Conservation (phyloP, 2,888 invertebrate species). For the Drosophila neutralis region DNA sequence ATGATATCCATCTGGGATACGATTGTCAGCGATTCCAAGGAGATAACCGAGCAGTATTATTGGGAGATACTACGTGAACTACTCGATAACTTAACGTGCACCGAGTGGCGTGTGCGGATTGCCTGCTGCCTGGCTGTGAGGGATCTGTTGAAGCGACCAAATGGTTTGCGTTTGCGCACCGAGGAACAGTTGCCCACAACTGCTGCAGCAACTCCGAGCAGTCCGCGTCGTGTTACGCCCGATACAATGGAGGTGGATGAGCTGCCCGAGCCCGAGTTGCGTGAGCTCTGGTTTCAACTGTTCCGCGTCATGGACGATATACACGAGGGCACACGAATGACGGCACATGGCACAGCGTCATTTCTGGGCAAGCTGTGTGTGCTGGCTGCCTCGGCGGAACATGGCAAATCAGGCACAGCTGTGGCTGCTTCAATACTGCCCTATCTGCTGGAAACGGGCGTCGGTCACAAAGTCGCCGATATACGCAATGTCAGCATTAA, state of each 20-base stretch:
- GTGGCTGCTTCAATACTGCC: constrained; percentile 92
- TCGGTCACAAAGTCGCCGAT: constrained; percentile 91
- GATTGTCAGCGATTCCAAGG: constrained; percentile 93
- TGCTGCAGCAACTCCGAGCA: neutral
- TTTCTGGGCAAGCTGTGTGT: constrained; percentile 92
- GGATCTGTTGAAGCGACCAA: constrained; percentile 90
- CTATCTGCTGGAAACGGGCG: constrained; percentile 91
- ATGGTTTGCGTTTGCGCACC: constrained; percentile 82
- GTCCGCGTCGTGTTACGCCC: constrained; percentile 30
- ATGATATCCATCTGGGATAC: constrained; percentile 98
- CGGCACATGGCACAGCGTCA: constrained; percentile 90
- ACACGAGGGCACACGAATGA: constrained; percentile 93
- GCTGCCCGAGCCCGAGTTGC: constrained; percentile 83
- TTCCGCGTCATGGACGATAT: constrained; percentile 98
- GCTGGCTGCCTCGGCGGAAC: constrained; percentile 88
- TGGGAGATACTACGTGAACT: constrained; percentile 89
- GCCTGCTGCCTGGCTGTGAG: constrained; percentile 95
- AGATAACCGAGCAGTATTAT: constrained; percentile 88
- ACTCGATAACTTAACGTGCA: constrained; percentile 91
- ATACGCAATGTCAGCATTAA: constrained; percentile 92
- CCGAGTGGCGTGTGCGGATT: constrained; percentile 95
- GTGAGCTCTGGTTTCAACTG: constrained; percentile 89
- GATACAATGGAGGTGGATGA: constrained; percentile 74
- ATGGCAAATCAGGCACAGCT: constrained; percentile 90
- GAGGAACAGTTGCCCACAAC: constrained; percentile 64